Conservation (phyloP, 2,888 invertebrate genomes). For the Nezara viridula region DNA sequence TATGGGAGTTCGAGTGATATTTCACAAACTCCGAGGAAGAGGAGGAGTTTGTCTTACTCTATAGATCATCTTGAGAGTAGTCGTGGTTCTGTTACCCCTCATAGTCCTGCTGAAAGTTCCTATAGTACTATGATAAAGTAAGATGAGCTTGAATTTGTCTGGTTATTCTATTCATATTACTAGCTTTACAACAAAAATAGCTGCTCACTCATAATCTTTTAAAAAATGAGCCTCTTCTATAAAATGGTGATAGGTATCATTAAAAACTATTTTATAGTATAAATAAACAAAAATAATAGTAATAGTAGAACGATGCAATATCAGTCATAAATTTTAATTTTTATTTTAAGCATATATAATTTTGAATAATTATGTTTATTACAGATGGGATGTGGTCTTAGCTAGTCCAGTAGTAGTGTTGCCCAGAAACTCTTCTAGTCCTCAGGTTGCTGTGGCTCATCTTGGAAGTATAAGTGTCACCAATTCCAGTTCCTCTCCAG, state of each 20-base stretch:
- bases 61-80: slow-evolving; percentile 66
- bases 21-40: slow-evolving; percentile 67
- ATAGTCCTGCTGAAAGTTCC: slow-evolving; percentile 63
- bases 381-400: slow-evolving; percentile 82
- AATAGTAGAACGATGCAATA: neutral
- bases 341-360: neutral
- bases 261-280: neutral
- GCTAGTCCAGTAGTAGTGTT: slow-evolving; percentile 93
- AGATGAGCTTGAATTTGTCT: neutral
- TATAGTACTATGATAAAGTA: slow-evolving; percentile 65
- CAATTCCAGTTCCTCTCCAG: slow-evolving; percentile 65
- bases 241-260: too few species aligned
- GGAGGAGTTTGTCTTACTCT: slow-evolving; percentile 67
- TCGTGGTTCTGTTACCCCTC: slow-evolving; percentile 65
- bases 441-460: slow-evolving; percentile 91
- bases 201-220: too few species aligned
- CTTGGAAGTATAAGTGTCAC: slow-evolving; percentile 85
- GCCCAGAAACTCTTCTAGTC: slow-evolving; percentile 82
- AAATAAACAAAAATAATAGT: neutral
- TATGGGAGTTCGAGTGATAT: slow-evolving; percentile 67
- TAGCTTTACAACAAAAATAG: too few species aligned
- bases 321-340: neutral
- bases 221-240: too few species aligned
- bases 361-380: neutral
- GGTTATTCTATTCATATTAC: neutral